Evolutionary conservation across 2,888 invertebrate species (phyloP), one percentile per base, ranked within the genome.

Genomic region (Nycteola revayana): DNA sequence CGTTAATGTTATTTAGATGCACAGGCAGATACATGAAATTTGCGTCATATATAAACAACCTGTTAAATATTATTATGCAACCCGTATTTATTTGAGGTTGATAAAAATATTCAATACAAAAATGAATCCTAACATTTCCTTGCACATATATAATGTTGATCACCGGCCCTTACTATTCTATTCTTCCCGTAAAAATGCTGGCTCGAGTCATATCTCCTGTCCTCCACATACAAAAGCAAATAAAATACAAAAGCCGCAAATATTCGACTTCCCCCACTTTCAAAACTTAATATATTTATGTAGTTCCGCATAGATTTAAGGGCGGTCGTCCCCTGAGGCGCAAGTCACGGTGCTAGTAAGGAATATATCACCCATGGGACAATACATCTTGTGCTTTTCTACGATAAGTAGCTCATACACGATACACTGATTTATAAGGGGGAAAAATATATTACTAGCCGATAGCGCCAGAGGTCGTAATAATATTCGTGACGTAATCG

Each of bases 341-440:
- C 46, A 53, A 76, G 78, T 79, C 73, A 66, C 59, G 58, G 52
- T 63, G 59, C 63, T 55, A 49, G 53, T 52, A 39, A 37, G 62
- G 63, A 62, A 71, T 76, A 73, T 74, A 75, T 77, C 70, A 66
- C 80, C 74, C 76, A 9, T 36, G 74, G 76, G 79, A 75, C 79
- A 66, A 78, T 76, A 81, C 71, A 75, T 80, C 76, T 71, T 65
- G 58, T 69, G 69, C 72, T 74, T 72, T 70, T 61, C 59, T 63
- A 66, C 67, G 76, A 81, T 80, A 80, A 81, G 80, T 80, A 80
- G 68, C 78, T 73, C 68, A 71, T 75, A 73, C 66, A 65, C 72
- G 79, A 77, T 77, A 75, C 71, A 74, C 73, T 79, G 81, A 81
- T 79, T 80, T 81, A 81, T 81, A 75, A 62, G 69, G 68, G 66